Evolutionary conservation across 2,113 vertebrate species (phyloP).

Genomic region (Ardeotis arabs): DNA sequence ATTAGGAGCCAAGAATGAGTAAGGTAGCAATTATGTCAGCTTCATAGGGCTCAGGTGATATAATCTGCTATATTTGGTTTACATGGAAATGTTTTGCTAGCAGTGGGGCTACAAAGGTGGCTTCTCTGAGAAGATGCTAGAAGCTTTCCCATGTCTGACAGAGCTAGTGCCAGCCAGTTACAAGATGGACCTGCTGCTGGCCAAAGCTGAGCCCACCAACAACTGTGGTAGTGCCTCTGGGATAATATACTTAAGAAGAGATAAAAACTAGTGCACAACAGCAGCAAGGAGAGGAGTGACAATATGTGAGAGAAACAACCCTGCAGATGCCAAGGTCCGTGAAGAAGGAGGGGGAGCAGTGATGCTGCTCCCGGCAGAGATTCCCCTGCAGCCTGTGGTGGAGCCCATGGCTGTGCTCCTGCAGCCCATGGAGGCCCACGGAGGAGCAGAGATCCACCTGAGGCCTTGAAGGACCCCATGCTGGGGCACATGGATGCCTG

Average conservation of each 20-base stretch:
- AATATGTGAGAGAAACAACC: background rate
- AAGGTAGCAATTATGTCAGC: background rate
- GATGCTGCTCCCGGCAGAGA: rapidly evolving
- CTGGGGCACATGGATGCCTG: rapidly evolving
- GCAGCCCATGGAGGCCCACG: rapidly evolving
- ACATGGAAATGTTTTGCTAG: background rate
- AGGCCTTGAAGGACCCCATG: rapidly evolving
- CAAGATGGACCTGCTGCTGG: background rate
- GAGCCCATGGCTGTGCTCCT: rapidly evolving
- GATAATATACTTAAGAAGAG: background rate
- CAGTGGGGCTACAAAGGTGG: rapidly evolving
- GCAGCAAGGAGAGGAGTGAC: background rate
- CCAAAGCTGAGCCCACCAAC: too few species aligned
- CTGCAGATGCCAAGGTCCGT: background rate
- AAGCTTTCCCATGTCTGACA: background rate
- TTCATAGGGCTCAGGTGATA: background rate
- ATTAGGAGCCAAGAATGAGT: background rate
- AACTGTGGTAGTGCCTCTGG: background rate
- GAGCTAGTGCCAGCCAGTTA: rapidly evolving
- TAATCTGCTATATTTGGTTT: background rate
- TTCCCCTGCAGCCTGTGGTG: background rate
- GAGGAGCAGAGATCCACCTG: background rate
- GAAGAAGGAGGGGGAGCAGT: background rate
- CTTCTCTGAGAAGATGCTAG: background rate
- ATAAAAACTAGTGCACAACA: background rate